phyloP scores from a whole-genome alignment of 2,888 invertebrate genomes.

The Agrotis puta region DNA sequence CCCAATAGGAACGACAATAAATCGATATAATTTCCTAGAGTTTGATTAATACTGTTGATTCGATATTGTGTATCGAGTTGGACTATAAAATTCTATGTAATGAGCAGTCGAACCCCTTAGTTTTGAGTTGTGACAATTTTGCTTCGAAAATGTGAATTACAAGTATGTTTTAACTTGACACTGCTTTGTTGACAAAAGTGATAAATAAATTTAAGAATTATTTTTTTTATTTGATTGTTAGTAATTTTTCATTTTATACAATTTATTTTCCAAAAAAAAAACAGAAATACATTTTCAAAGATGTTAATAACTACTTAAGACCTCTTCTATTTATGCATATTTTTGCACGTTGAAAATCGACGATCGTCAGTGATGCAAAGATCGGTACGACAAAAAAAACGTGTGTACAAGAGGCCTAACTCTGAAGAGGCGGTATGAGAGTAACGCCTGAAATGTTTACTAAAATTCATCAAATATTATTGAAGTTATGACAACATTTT shows the following conservation, averaged over 20 bases:
- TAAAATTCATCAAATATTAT: conserved; percentile 56
- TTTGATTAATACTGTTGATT: conserved; percentile 72
- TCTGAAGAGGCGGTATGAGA: conserved; percentile 4
- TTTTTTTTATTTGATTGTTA: not conserved
- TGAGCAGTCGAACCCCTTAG: conserved; percentile 25
- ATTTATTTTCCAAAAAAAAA: no score
- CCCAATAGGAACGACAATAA: conserved; percentile 82
- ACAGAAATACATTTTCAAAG: not conserved
- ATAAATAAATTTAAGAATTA: rapidly evolving
- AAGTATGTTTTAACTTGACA: not conserved
- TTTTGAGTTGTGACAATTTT: conserved; percentile 21
- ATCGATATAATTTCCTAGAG: conserved; percentile 76
- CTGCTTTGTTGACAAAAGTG: not conserved
- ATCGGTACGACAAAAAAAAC: no score
- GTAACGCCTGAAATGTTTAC: conserved; percentile 44
- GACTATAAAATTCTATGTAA: conserved; percentile 54
- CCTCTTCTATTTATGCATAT: no score
- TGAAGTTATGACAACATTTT: conserved; percentile 55
- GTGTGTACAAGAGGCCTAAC: not conserved
- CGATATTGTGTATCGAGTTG: conserved; percentile 55
- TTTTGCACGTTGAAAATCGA: no score
- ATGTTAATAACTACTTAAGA: conserved; percentile 3
- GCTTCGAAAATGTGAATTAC: not conserved
- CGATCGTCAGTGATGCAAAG: no score
- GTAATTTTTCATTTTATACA: no score